Evolutionary conservation across 2,888 invertebrate species (phyloP), one percentile per base, ranked within the genome.

Genomic region (Aromia moschata): DNA sequence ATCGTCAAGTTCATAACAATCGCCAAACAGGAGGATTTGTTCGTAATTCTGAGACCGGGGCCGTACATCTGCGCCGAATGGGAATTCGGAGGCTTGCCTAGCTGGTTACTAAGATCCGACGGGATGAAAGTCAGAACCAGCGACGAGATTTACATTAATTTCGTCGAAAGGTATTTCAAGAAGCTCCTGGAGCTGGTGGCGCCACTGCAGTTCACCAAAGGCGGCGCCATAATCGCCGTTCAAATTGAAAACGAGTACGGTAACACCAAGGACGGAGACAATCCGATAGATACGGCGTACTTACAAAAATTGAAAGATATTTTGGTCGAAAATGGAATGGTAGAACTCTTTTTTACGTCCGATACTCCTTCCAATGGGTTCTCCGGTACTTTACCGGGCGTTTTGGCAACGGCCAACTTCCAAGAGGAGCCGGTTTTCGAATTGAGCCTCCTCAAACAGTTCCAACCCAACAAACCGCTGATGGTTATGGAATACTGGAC

Each of bases 61-160:
- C 96, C 96, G 0, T 97, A 94, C 73, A 95, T 96, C 69, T 94
- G 94, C 78, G 94, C 92, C 10, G 96, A 97, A 82, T 88, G 94
- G 80, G 96, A 96, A 60, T 80, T 78, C 58, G 81, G 81, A 17
- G 80, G 81, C 1, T 62, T 79, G 31, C 78, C 79, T 0, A 69
- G 70, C 56, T 76, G 73, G 70, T 53, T 76, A 11, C 57, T 76
- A 5, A 56, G 81, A 30, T 83, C 84, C 15, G 63, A 68, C 25
- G 77, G 80, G n/a, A 82, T 85, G 78, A 79, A 80, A 67, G 62
- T 77, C 0, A 61, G 79, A 55, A 76, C 76, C 11, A 70, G 65
- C 31, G 75, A 79, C 45, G 60, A 58, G 2, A 62, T 60, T 3
- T 78, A 81, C 64, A 79, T 83, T 71, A 37, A 60, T 15, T 67